These are phyloP conservation scores for Himalopsyche anomala DNA, from an alignment of 2,888 invertebrate genomes.

Conservation along the genomic window DNA sequence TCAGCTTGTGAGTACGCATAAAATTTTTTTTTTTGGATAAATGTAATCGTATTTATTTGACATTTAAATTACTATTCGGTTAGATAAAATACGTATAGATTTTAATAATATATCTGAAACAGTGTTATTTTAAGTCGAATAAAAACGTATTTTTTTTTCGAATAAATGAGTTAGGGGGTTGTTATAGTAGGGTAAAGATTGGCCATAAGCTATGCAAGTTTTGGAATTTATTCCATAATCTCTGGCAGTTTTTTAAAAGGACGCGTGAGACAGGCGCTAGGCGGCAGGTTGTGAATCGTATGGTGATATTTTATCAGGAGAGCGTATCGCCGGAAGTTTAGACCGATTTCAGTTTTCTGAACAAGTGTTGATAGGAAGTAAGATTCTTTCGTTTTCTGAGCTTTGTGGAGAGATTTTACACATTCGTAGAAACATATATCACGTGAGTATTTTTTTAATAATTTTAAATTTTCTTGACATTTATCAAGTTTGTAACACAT, in stretches of 20 bases:
- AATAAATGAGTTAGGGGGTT: too few relatives aligned
- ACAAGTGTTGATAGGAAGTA: constrained; percentile 14
- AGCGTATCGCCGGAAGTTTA: constrained; percentile 37
- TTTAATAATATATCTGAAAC: too few relatives aligned
- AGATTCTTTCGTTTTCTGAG: not conserved
- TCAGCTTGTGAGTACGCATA: too few relatives aligned
- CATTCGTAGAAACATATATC: not conserved
- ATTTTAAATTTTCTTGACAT: too few relatives aligned
- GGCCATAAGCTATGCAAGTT: constrained; percentile 18
- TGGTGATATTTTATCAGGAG: constrained; percentile 27
- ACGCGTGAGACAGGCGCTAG: constrained; percentile 17
- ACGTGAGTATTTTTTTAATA: not conserved
- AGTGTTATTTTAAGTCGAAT: too few relatives aligned
- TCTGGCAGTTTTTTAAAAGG: constrained; percentile 36
- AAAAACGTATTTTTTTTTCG: too few relatives aligned
- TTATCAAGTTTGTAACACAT: too few relatives aligned
- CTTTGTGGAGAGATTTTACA: not conserved
- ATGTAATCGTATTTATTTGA: too few relatives aligned
- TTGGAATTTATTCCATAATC: constrained; percentile 37
- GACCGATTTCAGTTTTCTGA: not conserved
- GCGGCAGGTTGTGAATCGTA: constrained; percentile 28
- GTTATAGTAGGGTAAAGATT: not conserved
- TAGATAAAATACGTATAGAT: too few relatives aligned
- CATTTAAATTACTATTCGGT: too few relatives aligned
- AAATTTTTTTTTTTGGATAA: too few relatives aligned